Evolutionary conservation across 1,140 invertebrate species (phyloP).

Genomic region (Drosophila obscura): DNA sequence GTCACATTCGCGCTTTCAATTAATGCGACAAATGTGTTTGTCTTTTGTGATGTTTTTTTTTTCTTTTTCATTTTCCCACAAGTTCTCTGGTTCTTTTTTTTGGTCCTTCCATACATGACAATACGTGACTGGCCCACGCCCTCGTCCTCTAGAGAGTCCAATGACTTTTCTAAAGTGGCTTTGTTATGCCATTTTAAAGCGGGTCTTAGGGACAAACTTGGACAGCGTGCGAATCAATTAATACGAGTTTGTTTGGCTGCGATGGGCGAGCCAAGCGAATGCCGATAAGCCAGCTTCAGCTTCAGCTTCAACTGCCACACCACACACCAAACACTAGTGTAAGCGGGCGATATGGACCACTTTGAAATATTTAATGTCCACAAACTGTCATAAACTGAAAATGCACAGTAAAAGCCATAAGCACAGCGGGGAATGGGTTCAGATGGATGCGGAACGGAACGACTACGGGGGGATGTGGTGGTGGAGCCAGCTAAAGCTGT

Average conservation of each 20-base stretch:
- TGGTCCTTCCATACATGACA: too few species aligned
- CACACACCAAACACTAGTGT: background rate
- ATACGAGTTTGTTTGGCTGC: conserved; percentile 17
- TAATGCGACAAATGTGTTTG: conserved; percentile 38
- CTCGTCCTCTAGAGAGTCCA: conserved; percentile 13
- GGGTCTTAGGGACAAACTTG: conserved; percentile 14
- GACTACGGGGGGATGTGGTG: too few species aligned
- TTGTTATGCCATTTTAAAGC: conserved; percentile 21
- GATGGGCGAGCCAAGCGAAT: background rate
- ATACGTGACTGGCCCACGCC: conserved; percentile 23
- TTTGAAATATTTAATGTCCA: conserved; percentile 45
- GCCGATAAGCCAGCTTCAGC: conserved; percentile 23
- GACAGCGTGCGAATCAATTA: conserved; percentile 37
- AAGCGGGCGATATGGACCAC: conserved; percentile 27
- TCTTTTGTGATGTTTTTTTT: conserved; percentile 1
- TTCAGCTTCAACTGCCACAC: conserved; percentile 1
- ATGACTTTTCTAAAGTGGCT: conserved; percentile 30
- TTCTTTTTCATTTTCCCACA: conserved; percentile 7
- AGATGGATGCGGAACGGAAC: background rate
- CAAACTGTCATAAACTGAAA: conserved; percentile 71
- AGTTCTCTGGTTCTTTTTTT: background rate
- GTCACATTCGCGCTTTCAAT: conserved; percentile 52
- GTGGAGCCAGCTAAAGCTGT: conserved; percentile 19
- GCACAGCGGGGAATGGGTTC: conserved; percentile 1
- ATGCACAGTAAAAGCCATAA: conserved; percentile 40